Conservation (phyloP, 2,113 vertebrate species). For the Heliornis fulica region DNA sequence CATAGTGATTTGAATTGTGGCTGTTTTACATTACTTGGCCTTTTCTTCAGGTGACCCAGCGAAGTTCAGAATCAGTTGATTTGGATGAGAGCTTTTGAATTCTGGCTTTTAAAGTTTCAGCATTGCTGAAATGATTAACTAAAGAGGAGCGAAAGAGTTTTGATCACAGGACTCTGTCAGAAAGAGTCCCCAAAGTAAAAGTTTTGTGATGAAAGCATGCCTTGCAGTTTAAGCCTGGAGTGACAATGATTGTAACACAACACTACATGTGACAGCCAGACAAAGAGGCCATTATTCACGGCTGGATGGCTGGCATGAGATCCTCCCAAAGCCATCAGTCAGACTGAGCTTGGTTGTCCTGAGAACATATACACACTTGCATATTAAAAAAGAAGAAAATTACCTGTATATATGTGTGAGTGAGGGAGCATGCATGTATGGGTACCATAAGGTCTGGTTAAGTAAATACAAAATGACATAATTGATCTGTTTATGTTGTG, state of each 20-base stretch:
- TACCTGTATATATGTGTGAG: neutral
- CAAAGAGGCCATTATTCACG: slow-evolving; percentile 76
- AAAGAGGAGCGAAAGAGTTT: slow-evolving; percentile 47
- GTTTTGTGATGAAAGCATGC: slow-evolving; percentile 69
- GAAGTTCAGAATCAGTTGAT: neutral
- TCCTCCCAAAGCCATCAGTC: slow-evolving; percentile 51
- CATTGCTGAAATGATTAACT: neutral
- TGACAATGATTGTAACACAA: slow-evolving; percentile 76
- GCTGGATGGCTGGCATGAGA: slow-evolving; percentile 66
- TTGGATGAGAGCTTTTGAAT: neutral
- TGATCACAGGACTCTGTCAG: slow-evolving; percentile 33
- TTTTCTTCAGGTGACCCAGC: neutral
- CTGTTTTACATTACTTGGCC: neutral
- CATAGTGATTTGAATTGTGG: neutral
- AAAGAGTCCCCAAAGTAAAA: slow-evolving; percentile 48
- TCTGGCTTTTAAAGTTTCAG: neutral
- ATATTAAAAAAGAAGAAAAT: neutral
- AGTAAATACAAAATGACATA: neutral
- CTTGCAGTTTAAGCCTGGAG: slow-evolving; percentile 64
- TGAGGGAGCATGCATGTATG: too few relatives aligned
- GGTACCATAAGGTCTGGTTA: neutral
- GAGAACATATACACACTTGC: slow-evolving; percentile 52
- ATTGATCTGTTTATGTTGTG: neutral
- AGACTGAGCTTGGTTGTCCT: slow-evolving; percentile 48
- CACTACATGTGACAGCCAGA: slow-evolving; percentile 78